These are phyloP conservation scores for Diglossa cyanea DNA, from an alignment of 2,797 vertebrate species.

Conservation along the genomic window DNA sequence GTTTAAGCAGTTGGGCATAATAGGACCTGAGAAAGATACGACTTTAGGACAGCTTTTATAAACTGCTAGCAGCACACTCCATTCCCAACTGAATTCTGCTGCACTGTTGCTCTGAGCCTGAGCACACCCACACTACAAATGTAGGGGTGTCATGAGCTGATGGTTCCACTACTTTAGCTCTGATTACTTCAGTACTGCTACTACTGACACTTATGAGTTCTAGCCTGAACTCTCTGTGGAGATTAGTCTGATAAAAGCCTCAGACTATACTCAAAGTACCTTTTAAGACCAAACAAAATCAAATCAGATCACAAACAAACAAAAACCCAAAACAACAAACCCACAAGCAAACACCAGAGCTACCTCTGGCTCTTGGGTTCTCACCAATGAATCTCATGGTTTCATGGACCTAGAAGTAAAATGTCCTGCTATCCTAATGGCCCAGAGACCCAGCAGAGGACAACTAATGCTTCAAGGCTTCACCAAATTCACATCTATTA, in stretches of 20 bases:
- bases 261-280: neutral
- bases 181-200: neutral
- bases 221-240: neutral
- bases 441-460: neutral
- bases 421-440: neutral
- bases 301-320: neutral
- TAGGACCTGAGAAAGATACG: rapidly evolving
- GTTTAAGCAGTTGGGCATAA: neutral
- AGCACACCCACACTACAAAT: neutral
- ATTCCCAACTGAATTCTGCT: neutral
- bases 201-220: neutral
- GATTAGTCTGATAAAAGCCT: neutral
- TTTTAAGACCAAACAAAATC: neutral
- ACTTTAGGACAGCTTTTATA: neutral
- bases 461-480: neutral
- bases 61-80: neutral
- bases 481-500: neutral
- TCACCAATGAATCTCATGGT: neutral
- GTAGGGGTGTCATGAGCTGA: neutral
- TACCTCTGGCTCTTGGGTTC: neutral
- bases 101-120: neutral
- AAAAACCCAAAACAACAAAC: neutral
- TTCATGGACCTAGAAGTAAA: neutral
- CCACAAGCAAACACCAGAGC: neutral
- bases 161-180: neutral